Evolutionary conservation across 2,888 invertebrate genomes (phyloP).

Genomic region (Baronia brevicornis): DNA sequence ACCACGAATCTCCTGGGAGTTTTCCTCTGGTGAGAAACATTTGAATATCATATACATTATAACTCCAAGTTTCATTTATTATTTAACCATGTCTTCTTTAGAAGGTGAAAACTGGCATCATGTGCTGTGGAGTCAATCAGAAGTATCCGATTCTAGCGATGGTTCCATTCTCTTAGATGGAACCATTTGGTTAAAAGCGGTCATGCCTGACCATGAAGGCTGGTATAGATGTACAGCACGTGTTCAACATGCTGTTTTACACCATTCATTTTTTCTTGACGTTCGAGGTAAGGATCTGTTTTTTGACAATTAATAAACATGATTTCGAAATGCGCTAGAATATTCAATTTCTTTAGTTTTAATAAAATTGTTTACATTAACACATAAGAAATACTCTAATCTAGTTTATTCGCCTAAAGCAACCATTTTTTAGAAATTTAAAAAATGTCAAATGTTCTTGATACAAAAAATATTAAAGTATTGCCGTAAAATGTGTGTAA

Average conservation of each 20-base stretch:
- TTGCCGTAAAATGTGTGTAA: too few relatives aligned
- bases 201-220: conserved; percentile 86
- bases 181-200: conserved; percentile 82
- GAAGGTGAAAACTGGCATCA: conserved; percentile 69
- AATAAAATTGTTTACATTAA: too few relatives aligned
- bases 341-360: too few relatives aligned
- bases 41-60: background rate
- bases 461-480: too few relatives aligned
- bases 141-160: conserved; percentile 60
- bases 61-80: conserved; percentile 1
- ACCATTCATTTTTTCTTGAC: conserved; percentile 62
- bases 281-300: conserved; percentile 47
- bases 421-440: too few relatives aligned
- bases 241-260: conserved; percentile 58
- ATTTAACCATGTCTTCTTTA: conserved; percentile 23
- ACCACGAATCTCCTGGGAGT: conserved; percentile 84
- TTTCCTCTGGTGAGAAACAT: conserved; percentile 76
- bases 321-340: too few relatives aligned
- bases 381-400: too few relatives aligned
- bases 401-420: too few relatives aligned
- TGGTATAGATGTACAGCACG: conserved; percentile 90
- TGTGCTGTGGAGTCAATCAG: conserved; percentile 61
- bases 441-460: too few relatives aligned
- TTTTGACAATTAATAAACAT: background rate
- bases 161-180: conserved; percentile 80